Conservation (phyloP, 2,888 invertebrate genomes). For the Epinotia ramella region DNA sequence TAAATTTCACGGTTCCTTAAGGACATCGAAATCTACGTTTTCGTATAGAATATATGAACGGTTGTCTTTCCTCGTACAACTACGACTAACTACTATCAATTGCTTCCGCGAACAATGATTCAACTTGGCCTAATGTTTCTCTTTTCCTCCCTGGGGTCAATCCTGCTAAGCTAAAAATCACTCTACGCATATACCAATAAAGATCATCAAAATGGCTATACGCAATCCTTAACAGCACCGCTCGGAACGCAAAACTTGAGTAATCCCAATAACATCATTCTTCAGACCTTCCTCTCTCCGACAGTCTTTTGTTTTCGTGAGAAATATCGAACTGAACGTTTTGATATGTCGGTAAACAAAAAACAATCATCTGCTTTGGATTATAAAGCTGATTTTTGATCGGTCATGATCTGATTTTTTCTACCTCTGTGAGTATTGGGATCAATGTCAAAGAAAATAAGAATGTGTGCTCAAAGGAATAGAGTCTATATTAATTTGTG, state of each 20-base stretch:
- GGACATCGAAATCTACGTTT: neutral
- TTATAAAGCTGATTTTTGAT: conserved; percentile 11
- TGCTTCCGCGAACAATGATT: neutral
- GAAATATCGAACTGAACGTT: neutral
- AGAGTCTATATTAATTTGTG: conserved; percentile 4
- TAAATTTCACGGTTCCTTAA: neutral
- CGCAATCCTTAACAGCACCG: neutral
- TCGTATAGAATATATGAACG: neutral
- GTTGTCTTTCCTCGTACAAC: neutral
- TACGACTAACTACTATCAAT: conserved; percentile 3
- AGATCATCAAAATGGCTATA: neutral
- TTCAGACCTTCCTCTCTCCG: neutral
- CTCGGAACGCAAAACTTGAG: neutral
- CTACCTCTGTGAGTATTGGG: neutral
- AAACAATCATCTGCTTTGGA: neutral
- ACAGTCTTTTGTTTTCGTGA: neutral
- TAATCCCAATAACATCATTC: neutral
- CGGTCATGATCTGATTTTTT: conserved; percentile 4
- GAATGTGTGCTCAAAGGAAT: neutral
- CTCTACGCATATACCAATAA: neutral
- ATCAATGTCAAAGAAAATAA: conserved; percentile 10
- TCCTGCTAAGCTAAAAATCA: neutral
- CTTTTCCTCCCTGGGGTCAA: neutral
- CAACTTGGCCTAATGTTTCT: too few relatives aligned
- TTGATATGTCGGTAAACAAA: neutral